These are phyloP conservation scores for Conomelus anceps DNA, from an alignment of 2,888 invertebrate genomes.

Conservation along the genomic window DNA sequence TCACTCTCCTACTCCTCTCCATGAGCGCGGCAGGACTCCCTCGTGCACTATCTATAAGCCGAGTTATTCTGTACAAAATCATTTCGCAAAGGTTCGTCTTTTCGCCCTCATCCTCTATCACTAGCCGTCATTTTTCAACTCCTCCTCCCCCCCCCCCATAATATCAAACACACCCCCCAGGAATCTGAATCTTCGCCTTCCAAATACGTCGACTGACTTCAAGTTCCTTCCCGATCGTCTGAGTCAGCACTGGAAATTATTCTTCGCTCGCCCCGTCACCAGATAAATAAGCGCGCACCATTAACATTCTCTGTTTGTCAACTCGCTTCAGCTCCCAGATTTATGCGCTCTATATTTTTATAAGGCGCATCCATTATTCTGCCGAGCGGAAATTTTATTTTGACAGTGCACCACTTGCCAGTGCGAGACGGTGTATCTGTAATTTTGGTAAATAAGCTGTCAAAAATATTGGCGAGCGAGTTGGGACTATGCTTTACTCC, in stretches of 20 bases:
- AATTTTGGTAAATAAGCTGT: neutral
- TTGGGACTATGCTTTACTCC: no score
- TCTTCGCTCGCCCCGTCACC: neutral
- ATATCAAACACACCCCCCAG: no score
- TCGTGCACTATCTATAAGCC: constrained; percentile 2
- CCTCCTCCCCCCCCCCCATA: neutral
- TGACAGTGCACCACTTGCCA: neutral
- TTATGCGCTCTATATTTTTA: neutral
- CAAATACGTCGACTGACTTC: neutral
- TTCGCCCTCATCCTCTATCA: neutral
- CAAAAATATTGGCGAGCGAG: neutral
- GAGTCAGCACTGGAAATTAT: neutral
- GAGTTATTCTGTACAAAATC: constrained; percentile 9
- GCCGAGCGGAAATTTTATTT: neutral
- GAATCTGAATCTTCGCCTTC: neutral
- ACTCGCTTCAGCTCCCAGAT: neutral
- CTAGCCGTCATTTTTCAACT: neutral
- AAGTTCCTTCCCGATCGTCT: neutral
- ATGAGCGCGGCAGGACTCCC: neutral
- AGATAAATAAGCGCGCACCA: neutral
- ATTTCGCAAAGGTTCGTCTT: constrained; percentile 8
- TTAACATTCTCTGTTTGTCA: neutral
- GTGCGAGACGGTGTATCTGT: neutral
- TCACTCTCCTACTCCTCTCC: neutral
- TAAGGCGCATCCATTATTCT: neutral